phyloP scores from a whole-genome alignment of 2,888 invertebrate species.

The Cheilosia urbana region DNA sequence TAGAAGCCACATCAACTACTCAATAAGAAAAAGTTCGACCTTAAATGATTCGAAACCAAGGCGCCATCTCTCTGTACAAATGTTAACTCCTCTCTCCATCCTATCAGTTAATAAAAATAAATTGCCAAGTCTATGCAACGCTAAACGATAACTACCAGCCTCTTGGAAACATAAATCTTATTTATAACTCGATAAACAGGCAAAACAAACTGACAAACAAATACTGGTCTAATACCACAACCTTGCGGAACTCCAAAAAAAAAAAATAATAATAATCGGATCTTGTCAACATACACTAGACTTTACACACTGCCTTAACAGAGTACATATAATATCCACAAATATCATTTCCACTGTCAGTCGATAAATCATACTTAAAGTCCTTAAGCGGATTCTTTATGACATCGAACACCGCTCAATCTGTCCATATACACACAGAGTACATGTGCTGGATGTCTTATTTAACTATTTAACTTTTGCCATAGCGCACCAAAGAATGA shows the following conservation, averaged over 20 bases:
- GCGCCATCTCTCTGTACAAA: too few relatives aligned
- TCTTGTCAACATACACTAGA: slow-evolving; percentile 54
- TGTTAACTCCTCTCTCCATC: too few relatives aligned
- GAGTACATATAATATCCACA: background rate
- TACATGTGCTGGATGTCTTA: slow-evolving; percentile 52
- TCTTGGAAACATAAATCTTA: background rate
- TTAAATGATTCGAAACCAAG: too few relatives aligned
- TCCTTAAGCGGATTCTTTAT: slow-evolving; percentile 70
- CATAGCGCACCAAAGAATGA: slow-evolving; percentile 40
- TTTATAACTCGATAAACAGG: background rate
- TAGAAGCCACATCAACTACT: too few relatives aligned
- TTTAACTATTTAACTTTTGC: slow-evolving; percentile 65
- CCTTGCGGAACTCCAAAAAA: slow-evolving; percentile 17
- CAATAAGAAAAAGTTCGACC: too few relatives aligned
- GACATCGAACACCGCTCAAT: slow-evolving; percentile 64
- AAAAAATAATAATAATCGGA: slow-evolving; percentile 42
- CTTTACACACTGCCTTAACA: background rate
- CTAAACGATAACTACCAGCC: background rate
- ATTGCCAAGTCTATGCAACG: too few relatives aligned
- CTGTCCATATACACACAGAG: background rate
- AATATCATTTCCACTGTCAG: slow-evolving; percentile 18
- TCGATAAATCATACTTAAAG: slow-evolving; percentile 67
- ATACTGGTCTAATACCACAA: slow-evolving; percentile 11
- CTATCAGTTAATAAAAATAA: too few relatives aligned
- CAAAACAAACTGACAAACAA: slow-evolving; percentile 7